Base-by-base conservation (phyloP, 2,888 invertebrate species). In the Elysia crispata region DNA sequence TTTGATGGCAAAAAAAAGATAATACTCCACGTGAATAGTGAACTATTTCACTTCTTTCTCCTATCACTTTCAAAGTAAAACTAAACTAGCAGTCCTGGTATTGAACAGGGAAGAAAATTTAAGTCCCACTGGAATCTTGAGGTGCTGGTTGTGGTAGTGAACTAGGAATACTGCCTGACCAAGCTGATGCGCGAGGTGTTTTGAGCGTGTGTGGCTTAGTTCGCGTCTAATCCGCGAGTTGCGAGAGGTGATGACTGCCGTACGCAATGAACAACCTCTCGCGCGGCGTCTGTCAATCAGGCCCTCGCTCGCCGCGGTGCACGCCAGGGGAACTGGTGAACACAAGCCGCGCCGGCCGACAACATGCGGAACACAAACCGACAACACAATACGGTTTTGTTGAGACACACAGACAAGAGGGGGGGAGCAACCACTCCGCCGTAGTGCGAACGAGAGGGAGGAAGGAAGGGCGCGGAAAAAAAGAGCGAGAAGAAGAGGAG, bases 211-310 rank as follows among this genome's bases (percentile, higher is more conserved):
- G 60, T 60, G 60, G 20, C 62, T 73, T 64, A 62, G 28, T 69
- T 72, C 64, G 49, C 64, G 73, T 73, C 41, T 41, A 11, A 3
- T 54, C 60, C 31, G 31, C 69, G 50, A 78, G 78, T 64, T 64
- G 78, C 72, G 64, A 78, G 74, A 79, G 79, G 79, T 79, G 79
- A 79, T 79, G 79, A 79, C 57, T 74, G 79, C 74, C 15, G 54
- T 28, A 67, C 66, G 67, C 79, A 66, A 74, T 74, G 79, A 74
- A 79, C 79, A 79, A 74, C 66, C 74, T 74, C 74, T 79, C 66
- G 67, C 66, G n/a, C 11, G 79, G 79, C 41, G n/a, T 57, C 54
- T 74, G 74, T 79, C 79, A 79, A 74, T 79, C 79, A 20, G 74
- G 73, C 74, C 74, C 79, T 74, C 74, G 79, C 79, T 79, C 79